Percentiles rank a stretch among this genome's conserved stretches.
These are phyloP conservation scores for Lissonota sp. DNA, from an alignment of 2,888 invertebrate species.

Conservation along the genomic window DNA sequence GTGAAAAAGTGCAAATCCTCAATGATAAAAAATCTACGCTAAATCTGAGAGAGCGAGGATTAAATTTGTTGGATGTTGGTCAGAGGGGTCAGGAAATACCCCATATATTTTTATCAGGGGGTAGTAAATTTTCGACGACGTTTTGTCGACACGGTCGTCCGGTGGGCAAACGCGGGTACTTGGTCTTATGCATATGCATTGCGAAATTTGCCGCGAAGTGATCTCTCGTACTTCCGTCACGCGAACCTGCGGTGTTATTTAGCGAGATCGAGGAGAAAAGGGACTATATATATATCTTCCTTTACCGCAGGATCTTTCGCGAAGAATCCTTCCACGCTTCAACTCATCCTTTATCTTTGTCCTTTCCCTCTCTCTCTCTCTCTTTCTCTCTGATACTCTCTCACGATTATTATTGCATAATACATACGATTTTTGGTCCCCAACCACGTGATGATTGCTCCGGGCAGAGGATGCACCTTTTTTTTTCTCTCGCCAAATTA, in stretches of 20 bases:
- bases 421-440: neutral
- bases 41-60: too few relatives aligned
- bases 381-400: conserved; percentile 9
- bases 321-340: conserved; percentile 13
- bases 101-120: neutral
- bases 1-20: too few relatives aligned
- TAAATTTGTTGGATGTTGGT: too few relatives aligned
- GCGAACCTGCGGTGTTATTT: conserved; percentile 75
- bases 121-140: conserved; percentile 34
- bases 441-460: conserved; percentile 34
- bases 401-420: conserved; percentile 49
- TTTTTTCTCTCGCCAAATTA: neutral
- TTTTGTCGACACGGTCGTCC: conserved; percentile 34
- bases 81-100: too few relatives aligned
- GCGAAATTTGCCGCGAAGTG: conserved; percentile 55
- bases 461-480: conserved; percentile 13
- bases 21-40: too few relatives aligned
- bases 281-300: neutral
- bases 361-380: neutral
- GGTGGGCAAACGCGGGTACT: conserved; percentile 36
- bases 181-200: conserved; percentile 68
- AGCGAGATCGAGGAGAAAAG: conserved; percentile 1
- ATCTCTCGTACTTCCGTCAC: conserved; percentile 79
- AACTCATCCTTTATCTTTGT: neutral
- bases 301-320: conserved; percentile 35